Percentiles rank a stretch among this genome's conserved stretches.
Evolutionary conservation across 2,888 invertebrate species (phyloP).

Genomic region (Nomada ferruginata): DNA sequence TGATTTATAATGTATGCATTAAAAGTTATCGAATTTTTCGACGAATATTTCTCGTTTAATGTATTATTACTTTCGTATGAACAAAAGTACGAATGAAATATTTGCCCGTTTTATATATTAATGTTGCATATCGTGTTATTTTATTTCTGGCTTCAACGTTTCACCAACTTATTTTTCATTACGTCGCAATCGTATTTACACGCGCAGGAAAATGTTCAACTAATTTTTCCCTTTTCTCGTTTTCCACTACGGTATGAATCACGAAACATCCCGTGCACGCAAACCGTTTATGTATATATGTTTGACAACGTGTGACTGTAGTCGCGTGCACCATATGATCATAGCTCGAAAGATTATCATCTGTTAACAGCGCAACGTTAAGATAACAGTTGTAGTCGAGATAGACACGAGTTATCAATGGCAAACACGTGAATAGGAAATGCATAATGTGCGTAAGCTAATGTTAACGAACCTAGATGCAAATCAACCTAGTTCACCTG

Average conservation of each 20-base stretch:
- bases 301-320: constrained; percentile 7
- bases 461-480: not conserved
- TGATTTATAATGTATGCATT: not conserved
- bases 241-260: not conserved
- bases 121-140: too few species aligned
- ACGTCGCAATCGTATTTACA: too few species aligned
- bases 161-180: too few species aligned
- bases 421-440: constrained; percentile 30
- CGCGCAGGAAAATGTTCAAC: too few species aligned
- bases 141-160: too few species aligned
- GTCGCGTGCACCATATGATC: constrained; percentile 20
- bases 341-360: constrained; percentile 36
- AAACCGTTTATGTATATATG: constrained; percentile 15
- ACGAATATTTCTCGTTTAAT: too few species aligned
- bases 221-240: not conserved
- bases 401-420: constrained; percentile 16
- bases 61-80: too few species aligned
- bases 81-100: too few species aligned
- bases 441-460: constrained; percentile 4
- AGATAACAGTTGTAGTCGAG: constrained; percentile 31
- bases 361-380: constrained; percentile 41
- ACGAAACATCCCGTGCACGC: not conserved
- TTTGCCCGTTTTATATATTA: too few species aligned
- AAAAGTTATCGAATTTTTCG: too few species aligned
- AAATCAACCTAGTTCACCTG: too few species aligned